Evolutionary conservation across 2,888 invertebrate genomes (phyloP).

Genomic region (Drosophila pegasa): DNA sequence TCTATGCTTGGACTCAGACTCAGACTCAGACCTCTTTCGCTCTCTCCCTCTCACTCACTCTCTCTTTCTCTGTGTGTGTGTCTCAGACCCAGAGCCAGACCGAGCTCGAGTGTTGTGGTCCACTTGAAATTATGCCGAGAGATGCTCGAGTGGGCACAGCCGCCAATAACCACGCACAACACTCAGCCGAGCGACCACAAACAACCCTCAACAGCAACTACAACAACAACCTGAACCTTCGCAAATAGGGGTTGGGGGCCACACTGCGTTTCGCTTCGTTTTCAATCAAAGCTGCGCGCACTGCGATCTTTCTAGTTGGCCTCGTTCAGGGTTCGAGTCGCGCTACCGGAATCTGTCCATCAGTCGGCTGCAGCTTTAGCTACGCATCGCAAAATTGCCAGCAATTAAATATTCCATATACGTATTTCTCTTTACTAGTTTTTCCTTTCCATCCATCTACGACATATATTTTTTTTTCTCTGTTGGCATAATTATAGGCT

Average conservation of each 20-base stretch:
- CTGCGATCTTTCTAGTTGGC: constrained; percentile 74
- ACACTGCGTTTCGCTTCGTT: constrained; percentile 34
- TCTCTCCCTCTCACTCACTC: constrained; percentile 8
- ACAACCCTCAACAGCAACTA: constrained; percentile 67
- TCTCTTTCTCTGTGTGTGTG: constrained; percentile 6
- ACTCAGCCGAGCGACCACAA: constrained; percentile 70
- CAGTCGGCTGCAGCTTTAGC: constrained; percentile 47
- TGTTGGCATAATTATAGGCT: constrained; percentile 77
- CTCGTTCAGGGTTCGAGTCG: constrained; percentile 27
- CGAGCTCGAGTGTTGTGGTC: constrained; percentile 71
- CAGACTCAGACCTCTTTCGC: background rate
- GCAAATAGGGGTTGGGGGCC: constrained; percentile 47
- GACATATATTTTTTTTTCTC: constrained; percentile 4
- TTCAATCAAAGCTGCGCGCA: constrained; percentile 66
- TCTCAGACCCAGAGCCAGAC: constrained; percentile 31
- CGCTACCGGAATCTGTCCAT: constrained; percentile 65
- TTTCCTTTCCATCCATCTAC: constrained; percentile 17
- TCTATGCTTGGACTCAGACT: constrained; percentile 4
- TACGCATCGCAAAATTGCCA: constrained; percentile 69
- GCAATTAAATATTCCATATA: constrained; percentile 65
- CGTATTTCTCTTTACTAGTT: constrained; percentile 38
- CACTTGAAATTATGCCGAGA: constrained; percentile 79
- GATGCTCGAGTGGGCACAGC: constrained; percentile 77
- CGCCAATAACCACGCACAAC: constrained; percentile 75
- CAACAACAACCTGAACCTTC: constrained; percentile 48